phyloP scores from a whole-genome alignment of 2,888 invertebrate species.

The Neoaliturus tenellus region DNA sequence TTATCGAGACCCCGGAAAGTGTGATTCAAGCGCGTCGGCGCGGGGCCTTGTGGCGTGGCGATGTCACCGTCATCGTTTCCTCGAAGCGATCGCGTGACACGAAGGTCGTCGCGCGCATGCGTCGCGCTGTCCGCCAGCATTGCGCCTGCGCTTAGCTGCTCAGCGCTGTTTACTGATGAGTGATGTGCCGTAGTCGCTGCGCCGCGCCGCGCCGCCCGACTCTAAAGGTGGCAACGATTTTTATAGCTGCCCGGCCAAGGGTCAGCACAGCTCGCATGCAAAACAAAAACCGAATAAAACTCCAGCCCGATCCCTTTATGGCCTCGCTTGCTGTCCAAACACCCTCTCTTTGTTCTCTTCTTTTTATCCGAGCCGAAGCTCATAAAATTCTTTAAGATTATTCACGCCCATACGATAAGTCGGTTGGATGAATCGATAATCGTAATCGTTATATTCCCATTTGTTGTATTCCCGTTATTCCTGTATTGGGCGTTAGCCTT shows the following conservation, averaged over 20 bases:
- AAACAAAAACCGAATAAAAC: conserved; percentile 40
- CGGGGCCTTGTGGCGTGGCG: too few species aligned
- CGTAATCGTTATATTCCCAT: too few species aligned
- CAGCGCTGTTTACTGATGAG: conserved; percentile 14
- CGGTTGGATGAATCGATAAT: neutral
- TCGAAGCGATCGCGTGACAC: neutral
- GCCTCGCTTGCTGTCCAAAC: conserved; percentile 31
- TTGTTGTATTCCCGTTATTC: too few species aligned
- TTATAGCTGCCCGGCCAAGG: conserved; percentile 48
- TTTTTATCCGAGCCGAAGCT: neutral
- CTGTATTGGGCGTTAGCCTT: too few species aligned
- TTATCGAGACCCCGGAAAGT: too few species aligned
- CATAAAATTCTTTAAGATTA: neutral
- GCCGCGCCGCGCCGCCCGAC: neutral
- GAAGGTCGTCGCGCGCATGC: neutral
- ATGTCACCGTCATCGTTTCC: neutral
- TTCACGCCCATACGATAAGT: neutral
- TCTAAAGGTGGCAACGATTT: conserved; percentile 46
- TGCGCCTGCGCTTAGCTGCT: neutral
- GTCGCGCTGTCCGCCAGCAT: neutral
- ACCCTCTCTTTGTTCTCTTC: conserved; percentile 32
- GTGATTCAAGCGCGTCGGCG: too few species aligned
- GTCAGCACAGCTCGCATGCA: conserved; percentile 34
- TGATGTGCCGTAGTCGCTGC: neutral
- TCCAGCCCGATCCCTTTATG: conserved; percentile 25